These are phyloP conservation scores for Butastur rufipennis DNA, from an alignment of 2,113 vertebrate species.

Conservation along the genomic window DNA sequence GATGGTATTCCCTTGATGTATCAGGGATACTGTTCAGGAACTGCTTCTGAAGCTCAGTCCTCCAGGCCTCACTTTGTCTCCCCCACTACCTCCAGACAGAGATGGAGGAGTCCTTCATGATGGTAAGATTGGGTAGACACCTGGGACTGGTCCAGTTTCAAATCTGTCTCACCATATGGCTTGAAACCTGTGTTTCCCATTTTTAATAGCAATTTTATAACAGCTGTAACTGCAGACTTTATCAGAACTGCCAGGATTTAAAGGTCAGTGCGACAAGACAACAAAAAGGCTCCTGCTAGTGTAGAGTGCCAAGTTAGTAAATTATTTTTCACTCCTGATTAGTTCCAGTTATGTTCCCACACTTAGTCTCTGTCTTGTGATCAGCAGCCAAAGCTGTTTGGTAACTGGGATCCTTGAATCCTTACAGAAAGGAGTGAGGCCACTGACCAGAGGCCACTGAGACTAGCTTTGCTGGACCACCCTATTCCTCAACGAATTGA, in stretches of 20 bases:
- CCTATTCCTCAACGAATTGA: not conserved
- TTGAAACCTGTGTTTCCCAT: not conserved
- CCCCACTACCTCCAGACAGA: not conserved
- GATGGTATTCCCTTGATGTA: not conserved
- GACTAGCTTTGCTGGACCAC: not conserved
- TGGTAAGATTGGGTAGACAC: not conserved
- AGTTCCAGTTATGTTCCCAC: not conserved
- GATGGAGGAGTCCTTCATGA: not conserved
- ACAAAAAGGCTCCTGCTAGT: not conserved
- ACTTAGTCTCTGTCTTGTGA: not conserved
- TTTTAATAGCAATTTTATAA: not conserved
- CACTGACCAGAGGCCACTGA: fast-evolving
- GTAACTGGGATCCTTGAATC: not conserved
- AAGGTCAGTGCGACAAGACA: not conserved
- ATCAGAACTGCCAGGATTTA: not conserved
- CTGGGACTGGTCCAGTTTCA: not conserved
- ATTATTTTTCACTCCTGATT: not conserved
- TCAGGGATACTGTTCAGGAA: not conserved
- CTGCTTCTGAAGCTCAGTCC: not conserved
- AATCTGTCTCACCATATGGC: not conserved
- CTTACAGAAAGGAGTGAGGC: not conserved
- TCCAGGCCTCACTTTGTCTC: not conserved
- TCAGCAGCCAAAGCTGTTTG: not conserved
- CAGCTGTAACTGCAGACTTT: not conserved
- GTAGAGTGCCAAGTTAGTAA: not conserved